phyloP scores from a whole-genome alignment of 2,797 vertebrate genomes.

The Rhinogobio ventralis region DNA sequence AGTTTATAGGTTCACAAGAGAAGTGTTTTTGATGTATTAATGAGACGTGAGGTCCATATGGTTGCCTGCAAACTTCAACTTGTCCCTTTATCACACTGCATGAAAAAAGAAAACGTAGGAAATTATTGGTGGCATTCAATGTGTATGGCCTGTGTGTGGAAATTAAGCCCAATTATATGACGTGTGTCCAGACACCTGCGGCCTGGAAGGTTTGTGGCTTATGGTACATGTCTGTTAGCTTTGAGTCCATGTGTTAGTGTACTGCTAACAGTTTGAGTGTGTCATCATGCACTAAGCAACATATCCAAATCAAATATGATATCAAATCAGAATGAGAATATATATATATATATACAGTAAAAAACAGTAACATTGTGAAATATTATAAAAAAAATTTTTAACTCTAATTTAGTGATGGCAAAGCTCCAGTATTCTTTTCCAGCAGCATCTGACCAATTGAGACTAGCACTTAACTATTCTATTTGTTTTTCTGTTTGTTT shows the following conservation, averaged over 20 bases:
- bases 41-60: slow-evolving; percentile 40
- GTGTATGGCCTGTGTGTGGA: not conserved
- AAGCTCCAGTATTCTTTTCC: not conserved
- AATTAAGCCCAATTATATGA: not conserved
- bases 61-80: slow-evolving; percentile 48
- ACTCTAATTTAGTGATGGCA: not conserved
- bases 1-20: slow-evolving; percentile 51
- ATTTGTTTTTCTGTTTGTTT: too few species aligned
- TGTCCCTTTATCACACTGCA: slow-evolving; percentile 50
- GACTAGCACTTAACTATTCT: too few species aligned
- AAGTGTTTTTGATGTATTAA: slow-evolving; percentile 51
- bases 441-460: too few species aligned
- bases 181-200: not conserved
- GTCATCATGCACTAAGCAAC: not conserved
- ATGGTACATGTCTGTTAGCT: not conserved
- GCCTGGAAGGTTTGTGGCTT: not conserved
- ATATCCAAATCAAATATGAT: not conserved
- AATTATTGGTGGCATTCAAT: not conserved
- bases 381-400: not conserved
- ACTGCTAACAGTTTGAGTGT: not conserved
- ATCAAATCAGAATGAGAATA: too few species aligned
- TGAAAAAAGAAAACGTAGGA: not conserved
- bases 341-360: not conserved
- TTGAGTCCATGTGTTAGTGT: not conserved
- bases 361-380: not conserved